Evolutionary conservation across 2,113 vertebrate species (phyloP), one percentile per base, ranked within the genome.

Genomic region (Conger conger): DNA sequence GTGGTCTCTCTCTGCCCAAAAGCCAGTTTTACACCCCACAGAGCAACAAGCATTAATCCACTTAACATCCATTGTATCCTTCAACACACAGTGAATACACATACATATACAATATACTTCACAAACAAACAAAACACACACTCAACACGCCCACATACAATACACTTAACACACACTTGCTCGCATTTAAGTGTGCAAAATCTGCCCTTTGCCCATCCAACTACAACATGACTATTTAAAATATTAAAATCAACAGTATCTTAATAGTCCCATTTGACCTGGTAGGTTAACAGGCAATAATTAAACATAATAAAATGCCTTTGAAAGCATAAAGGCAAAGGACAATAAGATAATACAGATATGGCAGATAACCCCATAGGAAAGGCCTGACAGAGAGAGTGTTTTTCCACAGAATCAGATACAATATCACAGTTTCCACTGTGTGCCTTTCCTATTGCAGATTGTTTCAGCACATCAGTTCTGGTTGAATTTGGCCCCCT

Each of bases 371-470:
- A 50, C 53, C n/a, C 23, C 30, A 79, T 16, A 82, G 27, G 80
- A 77, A 83, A 81, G 50, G 42, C 78, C 80, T 37, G 17, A n/a
- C 80, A 82, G 27, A n/a, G 38, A 50, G 20, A 15, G 5, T 86
- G 73, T 11, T 82, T 86, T 82, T 86, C 81, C 85, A 86, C 37
- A 40, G 4, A 45, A 36, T 57, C n/a, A 86, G 82, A 87, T 84
- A 84, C 36, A 76, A 68, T 86, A 80, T 83, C 7, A 30, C 18
- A 42, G 36, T 89, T 87, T 89, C 88, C 86, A 77, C 37, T 38
- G 57, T 77, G 50, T 77, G 30, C 15, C 15, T 50, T 84, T 84
- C 76, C 73, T 45, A 79, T 84, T 27, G 27, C 68, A 30, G 68
- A 73, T 73, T 84, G 76, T 54, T 78, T 50, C 13, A n/a, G 68